Evolutionary conservation across 2,888 invertebrate genomes (phyloP).

Genomic region (Pemphredon lugubris): DNA sequence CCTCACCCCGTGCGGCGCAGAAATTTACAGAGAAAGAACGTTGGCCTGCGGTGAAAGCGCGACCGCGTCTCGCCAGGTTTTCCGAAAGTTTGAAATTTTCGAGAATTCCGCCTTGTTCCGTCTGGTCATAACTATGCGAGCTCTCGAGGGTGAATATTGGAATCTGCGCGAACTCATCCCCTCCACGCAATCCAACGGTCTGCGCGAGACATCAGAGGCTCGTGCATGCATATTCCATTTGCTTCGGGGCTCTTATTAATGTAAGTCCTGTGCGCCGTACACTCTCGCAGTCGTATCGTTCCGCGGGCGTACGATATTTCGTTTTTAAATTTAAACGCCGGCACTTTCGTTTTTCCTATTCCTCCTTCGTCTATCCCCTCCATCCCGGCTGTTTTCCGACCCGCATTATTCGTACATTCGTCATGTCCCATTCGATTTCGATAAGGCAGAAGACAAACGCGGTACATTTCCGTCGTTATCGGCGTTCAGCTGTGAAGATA

Average conservation of each 20-base stretch:
- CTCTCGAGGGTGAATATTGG: slow-evolving; percentile 33
- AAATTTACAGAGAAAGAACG: slow-evolving; percentile 33
- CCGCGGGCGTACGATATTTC: not conserved
- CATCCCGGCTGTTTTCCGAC: not conserved
- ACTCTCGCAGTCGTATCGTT: not conserved
- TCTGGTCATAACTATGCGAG: slow-evolving; percentile 28
- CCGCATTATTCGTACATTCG: not conserved
- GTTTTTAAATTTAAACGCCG: slow-evolving; percentile 4
- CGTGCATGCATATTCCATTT: slow-evolving; percentile 52
- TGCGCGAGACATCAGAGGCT: slow-evolving; percentile 36
- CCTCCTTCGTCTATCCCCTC: not conserved
- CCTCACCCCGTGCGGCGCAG: too few relatives aligned
- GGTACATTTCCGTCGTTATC: not conserved
- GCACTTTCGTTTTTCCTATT: slow-evolving; percentile 9
- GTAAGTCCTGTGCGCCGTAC: slow-evolving; percentile 17
- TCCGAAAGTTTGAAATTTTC: slow-evolving; percentile 30
- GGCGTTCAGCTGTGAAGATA: not conserved
- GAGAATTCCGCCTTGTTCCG: slow-evolving; percentile 29
- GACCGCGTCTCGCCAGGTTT: not conserved
- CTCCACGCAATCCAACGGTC: slow-evolving; percentile 1
- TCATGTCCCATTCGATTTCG: not conserved
- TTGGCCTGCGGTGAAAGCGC: not conserved
- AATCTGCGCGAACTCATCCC: slow-evolving; percentile 24
- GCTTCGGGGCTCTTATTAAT: slow-evolving; percentile 40
- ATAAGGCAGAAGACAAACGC: not conserved